Evolutionary conservation across 1,140 invertebrate species (phyloP), one percentile per base, ranked within the genome.

Genomic region (Cydia fagiglandana): DNA sequence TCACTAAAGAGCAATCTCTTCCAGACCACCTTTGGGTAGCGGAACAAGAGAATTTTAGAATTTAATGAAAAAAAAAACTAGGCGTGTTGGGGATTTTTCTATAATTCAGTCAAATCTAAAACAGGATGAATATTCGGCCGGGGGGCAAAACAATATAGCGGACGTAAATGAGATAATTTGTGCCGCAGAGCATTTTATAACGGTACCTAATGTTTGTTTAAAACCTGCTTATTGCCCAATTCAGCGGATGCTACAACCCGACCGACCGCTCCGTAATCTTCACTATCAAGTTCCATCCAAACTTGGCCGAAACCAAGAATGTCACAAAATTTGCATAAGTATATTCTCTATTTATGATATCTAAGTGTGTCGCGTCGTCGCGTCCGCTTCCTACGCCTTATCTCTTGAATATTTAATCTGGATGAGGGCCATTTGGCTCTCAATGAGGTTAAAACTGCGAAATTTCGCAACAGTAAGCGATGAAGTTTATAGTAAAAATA

Each of bases 331-430:
- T 64, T 30, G 64, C 64, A 64, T 64, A 64, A 4, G 4, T 4
- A 30, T 34, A 68, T 34, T 64, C 64, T 64, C 28, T 24, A 38
- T 68, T 34, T 38, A 34, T 20, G 13, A 68, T 68, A 68, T 38
- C 64, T 68, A 68, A 34, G 64, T 68, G 64, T 68, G 64, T 34
- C 64, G 64, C 64, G 30, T 68, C 34, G 64, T 34, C 64, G 64
- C 64, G 30, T 68, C 34, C 28, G 64, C 64, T 38, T n/a, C 64
- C 64, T 68, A 68, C 64, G 64, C 64, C 64, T 68, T 68, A 68
- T 68, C 64, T 30, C 64, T 64, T 64, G 64, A 28, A 68, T 68
- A 68, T 34, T 68, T 12, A 66, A 20, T 13, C 30, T 30, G 64
- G 64, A 68, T 38, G 13, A 68, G 13, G 30, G 64, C 64, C 64